phyloP scores from a whole-genome alignment of 2,113 vertebrate genomes.

The Silurus glanis region DNA sequence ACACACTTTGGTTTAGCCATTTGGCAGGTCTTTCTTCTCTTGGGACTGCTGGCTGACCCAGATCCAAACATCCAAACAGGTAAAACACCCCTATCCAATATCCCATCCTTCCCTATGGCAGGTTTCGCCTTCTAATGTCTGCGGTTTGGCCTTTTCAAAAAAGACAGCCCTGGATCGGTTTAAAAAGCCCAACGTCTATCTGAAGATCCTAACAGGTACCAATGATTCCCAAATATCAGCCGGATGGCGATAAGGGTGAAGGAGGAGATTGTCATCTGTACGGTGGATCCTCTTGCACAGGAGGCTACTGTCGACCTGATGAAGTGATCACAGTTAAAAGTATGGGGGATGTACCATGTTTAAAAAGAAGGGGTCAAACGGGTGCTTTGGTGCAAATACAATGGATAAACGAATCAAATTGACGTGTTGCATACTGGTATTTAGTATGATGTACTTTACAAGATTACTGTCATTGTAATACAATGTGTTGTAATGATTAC shows the following conservation, averaged over 20 bases:
- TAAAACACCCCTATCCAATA: background rate
- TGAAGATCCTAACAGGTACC: slow-evolving; percentile 25
- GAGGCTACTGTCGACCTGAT: slow-evolving; percentile 22
- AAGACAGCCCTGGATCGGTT: slow-evolving; percentile 18
- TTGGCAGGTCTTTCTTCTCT: slow-evolving; percentile 19
- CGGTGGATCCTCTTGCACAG: background rate
- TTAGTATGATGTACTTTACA: background rate
- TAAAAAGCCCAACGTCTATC: slow-evolving; percentile 6
- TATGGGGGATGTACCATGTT: background rate
- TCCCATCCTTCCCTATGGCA: background rate
- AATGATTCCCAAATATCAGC: slow-evolving; percentile 40
- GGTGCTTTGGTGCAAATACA: background rate
- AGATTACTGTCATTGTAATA: background rate
- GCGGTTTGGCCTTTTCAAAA: background rate
- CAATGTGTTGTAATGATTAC: too few species aligned
- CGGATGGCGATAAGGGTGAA: slow-evolving; percentile 34
- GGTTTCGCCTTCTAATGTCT: background rate
- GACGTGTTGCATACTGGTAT: background rate
- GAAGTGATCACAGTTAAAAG: slow-evolving; percentile 22
- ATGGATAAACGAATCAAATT: slow-evolving; percentile 21
- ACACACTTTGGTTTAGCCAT: background rate
- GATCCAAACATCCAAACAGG: slow-evolving; percentile 31
- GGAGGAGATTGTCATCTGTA: slow-evolving; percentile 33
- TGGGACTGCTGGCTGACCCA: slow-evolving; percentile 20
- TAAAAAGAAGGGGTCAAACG: slow-evolving; percentile 11